Base-by-base conservation (phyloP, 2,113 vertebrate genomes). In the Glareola pratincola region DNA sequence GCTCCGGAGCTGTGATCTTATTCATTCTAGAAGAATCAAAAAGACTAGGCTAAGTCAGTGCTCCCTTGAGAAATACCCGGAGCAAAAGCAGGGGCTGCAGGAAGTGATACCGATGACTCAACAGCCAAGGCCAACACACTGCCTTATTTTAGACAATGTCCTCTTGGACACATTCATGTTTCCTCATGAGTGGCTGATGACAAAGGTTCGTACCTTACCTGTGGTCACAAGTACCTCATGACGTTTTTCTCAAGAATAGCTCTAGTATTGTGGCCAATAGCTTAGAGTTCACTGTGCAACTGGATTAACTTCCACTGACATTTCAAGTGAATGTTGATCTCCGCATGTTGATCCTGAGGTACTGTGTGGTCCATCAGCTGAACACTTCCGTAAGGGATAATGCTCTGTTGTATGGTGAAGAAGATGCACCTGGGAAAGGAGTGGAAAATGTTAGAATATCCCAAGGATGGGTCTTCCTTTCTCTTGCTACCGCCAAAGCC, bases 61-160 rank as follows among this genome's bases (percentile, higher is more conserved):
- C 85, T 94, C 92, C 88, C 92, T 93, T 96, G 95, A 96, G 96
- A 96, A 96, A 97, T 24, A 95, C 59, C 56, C 39, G 0, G 76
- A 93, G 96, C 94, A 94, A 66, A 85, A 84, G 91, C 90, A 94
- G 85, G 72, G 90, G 92, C 92, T 96, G 96, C 94, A 97, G 96
- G 95, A 97, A 96, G 96, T 94, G 96, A 95, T 96, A 96, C 92
- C 10, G 36, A 54, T 97, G 96, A 97, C 91, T 97, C 96, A 97
- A 86, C 48, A 41, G 88, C 76, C 79, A 71, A 85, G 92, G 91
- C 88, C 86, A 96, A 79, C 94, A 94, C 91, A 62, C 80, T 94
- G 83, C 86, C 95, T 97, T 97, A 91, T 94, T 97, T 96, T 93
- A 96, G 95, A 95, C 94, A 94, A 91, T 89, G 92, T 96, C 96